Evolutionary conservation across 2,888 invertebrate species (phyloP).

Genomic region (Aphodius sticticus): DNA sequence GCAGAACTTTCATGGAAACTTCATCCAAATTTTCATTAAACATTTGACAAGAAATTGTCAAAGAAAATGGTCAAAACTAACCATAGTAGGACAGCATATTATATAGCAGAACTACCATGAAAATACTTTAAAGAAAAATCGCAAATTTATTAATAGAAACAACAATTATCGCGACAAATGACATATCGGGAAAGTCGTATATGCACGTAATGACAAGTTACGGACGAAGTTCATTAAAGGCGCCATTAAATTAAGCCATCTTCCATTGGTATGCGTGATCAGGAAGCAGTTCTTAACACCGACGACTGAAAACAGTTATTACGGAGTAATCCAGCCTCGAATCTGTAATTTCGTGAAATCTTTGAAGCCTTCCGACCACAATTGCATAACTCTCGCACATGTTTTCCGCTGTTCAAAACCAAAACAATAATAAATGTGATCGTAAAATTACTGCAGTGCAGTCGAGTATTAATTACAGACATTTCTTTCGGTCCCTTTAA

Average conservation of each 20-base stretch:
- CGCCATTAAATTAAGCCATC: slow-evolving; percentile 9
- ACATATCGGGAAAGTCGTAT: not conserved
- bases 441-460: not conserved
- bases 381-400: slow-evolving; percentile 19
- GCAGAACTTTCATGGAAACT: too few species aligned
- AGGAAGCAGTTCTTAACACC: slow-evolving; percentile 16
- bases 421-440: slow-evolving; percentile 12
- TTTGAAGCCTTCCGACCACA: slow-evolving; percentile 7
- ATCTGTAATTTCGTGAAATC: slow-evolving; percentile 10
- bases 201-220: not conserved
- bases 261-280: slow-evolving; percentile 14
- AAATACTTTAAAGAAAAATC: not conserved
- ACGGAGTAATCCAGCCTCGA: slow-evolving; percentile 12
- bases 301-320: slow-evolving; percentile 20
- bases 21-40: too few species aligned
- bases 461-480: slow-evolving; percentile 9
- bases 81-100: too few species aligned
- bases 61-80: too few species aligned
- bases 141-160: not conserved
- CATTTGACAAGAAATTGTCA: too few species aligned
- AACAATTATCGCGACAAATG: not conserved
- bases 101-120: too few species aligned
- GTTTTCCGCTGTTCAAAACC: not conserved
- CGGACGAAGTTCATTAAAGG: slow-evolving; percentile 17
- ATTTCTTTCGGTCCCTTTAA: not conserved